Evolutionary conservation across 2,113 vertebrate genomes (phyloP), one percentile per base, ranked within the genome.

Genomic region (Xiphophorus hellerii): DNA sequence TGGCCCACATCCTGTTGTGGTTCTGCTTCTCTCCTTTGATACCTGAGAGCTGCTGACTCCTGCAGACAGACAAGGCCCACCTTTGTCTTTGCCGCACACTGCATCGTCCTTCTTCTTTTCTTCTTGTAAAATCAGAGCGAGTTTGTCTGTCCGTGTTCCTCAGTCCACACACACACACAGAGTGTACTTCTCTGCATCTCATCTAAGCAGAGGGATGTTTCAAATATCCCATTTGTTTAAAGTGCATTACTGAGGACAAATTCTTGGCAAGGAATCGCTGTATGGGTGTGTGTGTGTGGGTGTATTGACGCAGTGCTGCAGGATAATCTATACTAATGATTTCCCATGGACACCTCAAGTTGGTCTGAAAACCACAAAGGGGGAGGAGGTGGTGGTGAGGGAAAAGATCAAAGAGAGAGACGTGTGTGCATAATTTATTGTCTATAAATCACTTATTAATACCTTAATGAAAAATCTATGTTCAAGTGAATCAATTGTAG

Each of bases 271-370:
- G 39, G 13, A 42, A 42, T 42, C 39, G 15, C 39, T 42, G 39
- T 42, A 3, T 4, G 13, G 0, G 39, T 3, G 39, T 14, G 39
- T 4, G 30, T 11, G 71, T 63, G 62, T 78, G 76, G 74, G 73
- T 62, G 76, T 83, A 86, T 78, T 85, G 87, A 88, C 14, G 72
- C 81, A 87, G 85, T 61, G 68, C 85, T 84, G 89, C 87, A 92
- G 84, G 80, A 70, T 77, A 78, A 92, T 93, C 92, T 77, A 91
- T 90, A 87, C 81, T 87, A 89, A 87, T 87, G 90, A 92, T 92
- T 92, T 92, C 82, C 90, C 70, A 90, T 90, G 85, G 71, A 88
- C 84, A 83, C 85, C 85, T 91, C 81, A 88, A 90, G 82, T 86
- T 90, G 90, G 84, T 86, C 85, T 89, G 87, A 77, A 82, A 92